Evolutionary conservation across 2,797 vertebrate genomes (phyloP).

Genomic region (Iguana delicatissima): DNA sequence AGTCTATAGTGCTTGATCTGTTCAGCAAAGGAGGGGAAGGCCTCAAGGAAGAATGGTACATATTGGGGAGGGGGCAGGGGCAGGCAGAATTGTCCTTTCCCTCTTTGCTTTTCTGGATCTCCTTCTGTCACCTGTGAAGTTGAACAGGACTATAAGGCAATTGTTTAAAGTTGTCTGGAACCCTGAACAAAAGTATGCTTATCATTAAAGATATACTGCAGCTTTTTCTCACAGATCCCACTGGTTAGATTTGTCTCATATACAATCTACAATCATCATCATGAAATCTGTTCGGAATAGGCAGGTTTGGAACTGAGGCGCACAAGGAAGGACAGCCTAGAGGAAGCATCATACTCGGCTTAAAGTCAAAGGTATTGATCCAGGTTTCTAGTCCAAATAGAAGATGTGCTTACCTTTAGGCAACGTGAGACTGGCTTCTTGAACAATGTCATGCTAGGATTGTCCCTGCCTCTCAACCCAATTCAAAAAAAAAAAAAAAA

Average conservation of each 20-base stretch:
- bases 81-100: background rate
- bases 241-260: background rate
- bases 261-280: background rate
- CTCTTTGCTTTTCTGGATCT: background rate
- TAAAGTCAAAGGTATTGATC: constrained; percentile 47
- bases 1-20: background rate
- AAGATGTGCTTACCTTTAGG: constrained; percentile 58
- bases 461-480: constrained; percentile 18
- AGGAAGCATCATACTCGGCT: accelerated
- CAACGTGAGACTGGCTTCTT: constrained; percentile 1
- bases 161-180: background rate
- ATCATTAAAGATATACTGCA: background rate
- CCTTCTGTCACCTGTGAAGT: too few species aligned
- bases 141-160: background rate
- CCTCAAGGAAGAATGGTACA: background rate
- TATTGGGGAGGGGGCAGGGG: too few species aligned
- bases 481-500: constrained; percentile 7
- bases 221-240: background rate
- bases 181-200: background rate
- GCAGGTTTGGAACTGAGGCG: background rate
- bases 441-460: constrained; percentile 26
- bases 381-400: background rate
- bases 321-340: background rate
- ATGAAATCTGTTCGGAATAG: constrained; percentile 19
- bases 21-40: background rate